Conservation (phyloP, 2,113 vertebrate genomes). For the Tricholaema leucomelas region DNA sequence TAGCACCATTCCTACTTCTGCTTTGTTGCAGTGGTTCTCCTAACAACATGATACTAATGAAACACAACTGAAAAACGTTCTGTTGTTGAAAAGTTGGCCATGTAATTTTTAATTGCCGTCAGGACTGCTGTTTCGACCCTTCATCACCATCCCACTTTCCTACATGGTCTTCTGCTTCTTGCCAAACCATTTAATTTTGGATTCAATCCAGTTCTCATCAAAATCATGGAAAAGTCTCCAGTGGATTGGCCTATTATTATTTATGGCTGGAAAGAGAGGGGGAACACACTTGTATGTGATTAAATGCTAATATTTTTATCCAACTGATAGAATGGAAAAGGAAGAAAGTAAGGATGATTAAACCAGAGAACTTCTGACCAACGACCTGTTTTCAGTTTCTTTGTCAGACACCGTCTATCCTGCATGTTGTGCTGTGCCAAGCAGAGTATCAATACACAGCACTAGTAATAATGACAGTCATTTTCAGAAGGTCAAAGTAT, state of each 20-base stretch:
- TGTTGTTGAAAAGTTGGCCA: background rate
- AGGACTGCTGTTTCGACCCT: background rate
- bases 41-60: background rate
- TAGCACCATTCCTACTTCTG: background rate
- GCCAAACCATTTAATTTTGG: conserved; percentile 41
- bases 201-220: background rate
- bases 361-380: background rate
- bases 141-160: background rate
- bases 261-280: conserved; percentile 4
- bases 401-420: background rate
- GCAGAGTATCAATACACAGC: background rate
- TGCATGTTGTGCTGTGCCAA: background rate
- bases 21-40: background rate
- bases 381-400: background rate
- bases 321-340: background rate
- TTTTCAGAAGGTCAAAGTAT: conserved; percentile 11
- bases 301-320: conserved; percentile 36
- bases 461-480: background rate
- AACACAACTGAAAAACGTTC: background rate
- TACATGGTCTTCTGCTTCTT: background rate
- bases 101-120: background rate
- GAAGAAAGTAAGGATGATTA: conserved; percentile 16
- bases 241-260: conserved; percentile 13
- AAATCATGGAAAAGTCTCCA: conserved; percentile 28
- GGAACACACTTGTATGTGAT: background rate